Evolutionary conservation across 2,113 vertebrate species (phyloP).

Genomic region (Callospermophilus lateralis): DNA sequence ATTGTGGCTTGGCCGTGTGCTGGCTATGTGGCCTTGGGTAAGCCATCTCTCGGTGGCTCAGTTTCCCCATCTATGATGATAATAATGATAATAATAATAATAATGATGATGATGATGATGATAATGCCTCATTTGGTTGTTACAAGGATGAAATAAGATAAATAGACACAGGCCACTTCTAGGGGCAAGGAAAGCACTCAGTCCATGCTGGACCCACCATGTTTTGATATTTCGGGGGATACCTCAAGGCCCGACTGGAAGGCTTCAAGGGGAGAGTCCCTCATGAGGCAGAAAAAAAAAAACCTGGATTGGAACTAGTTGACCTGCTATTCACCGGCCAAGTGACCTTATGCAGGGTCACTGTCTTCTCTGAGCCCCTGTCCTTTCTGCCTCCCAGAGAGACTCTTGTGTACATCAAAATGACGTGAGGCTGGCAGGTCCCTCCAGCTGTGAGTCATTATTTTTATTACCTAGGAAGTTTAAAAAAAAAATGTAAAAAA

Average conservation of each 20-base stretch:
- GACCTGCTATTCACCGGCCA: not conserved
- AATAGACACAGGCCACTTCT: not conserved
- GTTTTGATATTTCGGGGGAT: not conserved
- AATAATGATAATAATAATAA: too few species aligned
- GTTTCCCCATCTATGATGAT: not conserved
- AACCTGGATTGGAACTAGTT: not conserved
- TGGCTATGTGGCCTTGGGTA: not conserved
- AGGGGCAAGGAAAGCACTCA: not conserved
- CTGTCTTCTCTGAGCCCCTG: not conserved
- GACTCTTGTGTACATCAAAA: slow-evolving; percentile 53
- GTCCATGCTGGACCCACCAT: not conserved
- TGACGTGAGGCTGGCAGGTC: not conserved
- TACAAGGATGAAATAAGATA: not conserved
- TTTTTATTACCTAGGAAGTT: slow-evolving; percentile 61
- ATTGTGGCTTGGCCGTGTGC: not conserved
- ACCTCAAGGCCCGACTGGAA: not conserved
- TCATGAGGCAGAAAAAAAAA: not conserved
- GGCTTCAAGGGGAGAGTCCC: not conserved
- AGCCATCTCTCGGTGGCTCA: not conserved
- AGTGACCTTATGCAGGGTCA: not conserved
- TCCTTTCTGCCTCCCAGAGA: slow-evolving; percentile 31
- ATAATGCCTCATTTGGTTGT: not conserved
- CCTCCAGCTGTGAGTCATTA: slow-evolving; percentile 62
- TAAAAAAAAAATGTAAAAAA: not conserved
- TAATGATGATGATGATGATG: too few species aligned